phyloP scores from a whole-genome alignment of 1,140 invertebrate species.

The Cydia fagiglandana region DNA sequence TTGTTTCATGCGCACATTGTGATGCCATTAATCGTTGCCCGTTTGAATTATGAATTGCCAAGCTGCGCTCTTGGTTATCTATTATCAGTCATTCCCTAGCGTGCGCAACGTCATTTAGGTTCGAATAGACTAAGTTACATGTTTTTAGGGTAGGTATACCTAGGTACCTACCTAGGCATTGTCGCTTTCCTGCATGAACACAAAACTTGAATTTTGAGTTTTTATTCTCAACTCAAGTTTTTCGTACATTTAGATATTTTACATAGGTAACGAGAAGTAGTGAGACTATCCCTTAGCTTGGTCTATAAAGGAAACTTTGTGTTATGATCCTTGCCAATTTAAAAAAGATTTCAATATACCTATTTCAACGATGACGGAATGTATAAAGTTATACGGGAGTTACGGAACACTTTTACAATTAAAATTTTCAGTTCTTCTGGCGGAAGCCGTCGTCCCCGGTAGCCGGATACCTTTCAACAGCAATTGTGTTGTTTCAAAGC shows the following conservation, averaged over 20 bases:
- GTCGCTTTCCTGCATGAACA: no score
- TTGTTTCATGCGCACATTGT: slow-evolving; percentile 54
- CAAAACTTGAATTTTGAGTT: no score
- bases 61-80: slow-evolving; percentile 21
- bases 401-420: no score
- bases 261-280: no score
- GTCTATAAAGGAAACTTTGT: neutral
- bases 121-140: slow-evolving; percentile 10
- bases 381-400: neutral
- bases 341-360: neutral
- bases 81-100: neutral
- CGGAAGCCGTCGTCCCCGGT: neutral
- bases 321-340: neutral
- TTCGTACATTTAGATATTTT: no score
- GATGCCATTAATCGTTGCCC: slow-evolving; percentile 49
- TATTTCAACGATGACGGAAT: neutral
- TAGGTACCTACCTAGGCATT: neutral
- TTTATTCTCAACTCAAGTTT: no score
- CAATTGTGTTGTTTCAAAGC: slow-evolving; percentile 22
- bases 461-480: neutral
- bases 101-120: slow-evolving; percentile 18
- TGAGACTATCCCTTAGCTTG: neutral
- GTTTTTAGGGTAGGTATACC: neutral
- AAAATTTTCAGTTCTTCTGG: neutral
- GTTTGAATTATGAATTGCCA: slow-evolving; percentile 41